Conservation (phyloP, 2,888 invertebrate species). For the Ypsolopha sequella region DNA sequence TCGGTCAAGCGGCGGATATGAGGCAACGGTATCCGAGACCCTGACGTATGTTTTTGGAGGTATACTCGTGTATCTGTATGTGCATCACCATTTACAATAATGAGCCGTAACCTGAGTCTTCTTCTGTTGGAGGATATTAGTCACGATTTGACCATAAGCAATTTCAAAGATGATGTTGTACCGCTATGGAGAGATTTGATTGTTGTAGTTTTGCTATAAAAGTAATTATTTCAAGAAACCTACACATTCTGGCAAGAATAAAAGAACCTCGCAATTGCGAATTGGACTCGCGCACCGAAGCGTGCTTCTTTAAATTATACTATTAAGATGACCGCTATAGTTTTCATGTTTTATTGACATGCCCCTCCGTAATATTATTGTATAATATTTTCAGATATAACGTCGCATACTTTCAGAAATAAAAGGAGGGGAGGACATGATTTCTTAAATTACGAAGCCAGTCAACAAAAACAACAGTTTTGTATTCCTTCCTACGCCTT, state of each 20-base stretch:
- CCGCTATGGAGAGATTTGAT: neutral
- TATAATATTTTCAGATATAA: too few relatives aligned
- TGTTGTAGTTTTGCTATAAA: too few relatives aligned
- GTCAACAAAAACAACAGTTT: too few relatives aligned
- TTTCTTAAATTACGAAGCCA: too few relatives aligned
- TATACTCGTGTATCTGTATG: conserved; percentile 12
- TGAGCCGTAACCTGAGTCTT: conserved; percentile 15
- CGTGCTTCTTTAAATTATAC: too few relatives aligned
- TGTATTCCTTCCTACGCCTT: too few relatives aligned
- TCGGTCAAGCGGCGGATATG: conserved; percentile 57
- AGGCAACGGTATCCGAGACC: conserved; percentile 29
- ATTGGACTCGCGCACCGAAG: neutral
- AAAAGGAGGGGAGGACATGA: too few relatives aligned
- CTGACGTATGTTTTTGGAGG: conserved; percentile 20
- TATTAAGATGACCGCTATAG: neutral
- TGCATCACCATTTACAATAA: conserved; percentile 18
- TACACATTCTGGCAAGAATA: neutral
- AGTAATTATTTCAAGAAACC: too few relatives aligned
- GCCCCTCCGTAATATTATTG: too few relatives aligned
- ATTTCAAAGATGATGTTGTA: neutral
- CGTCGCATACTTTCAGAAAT: too few relatives aligned
- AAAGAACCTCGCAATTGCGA: neutral
- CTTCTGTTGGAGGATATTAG: conserved; percentile 14
- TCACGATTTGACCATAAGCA: conserved; percentile 30
- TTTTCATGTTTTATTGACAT: too few relatives aligned